Evolutionary conservation across 2,113 vertebrate genomes (phyloP).

Genomic region (Otis tarda): DNA sequence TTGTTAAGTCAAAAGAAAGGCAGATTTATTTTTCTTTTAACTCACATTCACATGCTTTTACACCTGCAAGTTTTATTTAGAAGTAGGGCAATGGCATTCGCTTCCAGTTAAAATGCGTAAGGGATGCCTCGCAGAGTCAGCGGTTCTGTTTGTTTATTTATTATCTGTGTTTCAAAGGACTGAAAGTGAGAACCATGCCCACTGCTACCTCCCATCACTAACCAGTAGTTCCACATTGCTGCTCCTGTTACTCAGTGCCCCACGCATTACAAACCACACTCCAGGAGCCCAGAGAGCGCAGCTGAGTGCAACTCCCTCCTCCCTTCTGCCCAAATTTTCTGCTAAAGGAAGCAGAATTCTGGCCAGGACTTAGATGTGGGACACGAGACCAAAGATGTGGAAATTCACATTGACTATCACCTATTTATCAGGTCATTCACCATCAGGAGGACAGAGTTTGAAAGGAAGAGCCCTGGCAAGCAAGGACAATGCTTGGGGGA

Average conservation of each 20-base stretch:
- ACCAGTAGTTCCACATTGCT: not conserved
- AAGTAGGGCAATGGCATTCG: not conserved
- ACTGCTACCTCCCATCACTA: not conserved
- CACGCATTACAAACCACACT: not conserved
- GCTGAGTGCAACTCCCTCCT: not conserved
- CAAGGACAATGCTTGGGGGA: not conserved
- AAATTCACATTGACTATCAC: not conserved
- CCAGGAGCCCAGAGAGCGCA: not conserved
- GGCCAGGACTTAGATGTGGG: not conserved
- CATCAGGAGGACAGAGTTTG: not conserved
- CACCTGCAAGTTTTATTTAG: not conserved
- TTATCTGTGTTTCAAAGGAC: not conserved
- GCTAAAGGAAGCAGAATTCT: not conserved
- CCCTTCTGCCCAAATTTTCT: not conserved
- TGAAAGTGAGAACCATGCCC: not conserved
- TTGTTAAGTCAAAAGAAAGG: not conserved
- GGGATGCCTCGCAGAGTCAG: not conserved
- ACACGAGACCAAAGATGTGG: not conserved
- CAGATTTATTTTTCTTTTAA: not conserved
- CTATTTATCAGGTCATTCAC: not conserved
- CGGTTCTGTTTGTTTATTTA: conserved; percentile 11
- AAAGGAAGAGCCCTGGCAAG: not conserved
- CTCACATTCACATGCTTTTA: not conserved
- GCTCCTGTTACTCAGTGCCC: not conserved
- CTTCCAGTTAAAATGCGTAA: not conserved